Evolutionary conservation across 1,140 invertebrate species (phyloP).

Genomic region (Mylabris phalerata): DNA sequence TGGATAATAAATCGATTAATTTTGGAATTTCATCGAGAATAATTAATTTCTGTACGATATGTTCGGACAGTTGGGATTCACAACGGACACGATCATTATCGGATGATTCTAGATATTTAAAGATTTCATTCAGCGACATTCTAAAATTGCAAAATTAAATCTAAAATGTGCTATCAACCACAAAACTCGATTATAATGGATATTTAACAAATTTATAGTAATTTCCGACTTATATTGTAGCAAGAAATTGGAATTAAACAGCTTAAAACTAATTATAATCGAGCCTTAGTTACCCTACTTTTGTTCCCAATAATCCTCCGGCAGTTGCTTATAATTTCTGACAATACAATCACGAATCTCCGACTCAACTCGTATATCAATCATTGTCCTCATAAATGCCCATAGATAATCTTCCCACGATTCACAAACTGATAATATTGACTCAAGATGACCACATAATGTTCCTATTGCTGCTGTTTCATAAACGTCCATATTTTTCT

Average conservation of each 20-base stretch:
- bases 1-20: slow-evolving; percentile 55
- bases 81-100: slow-evolving; percentile 46
- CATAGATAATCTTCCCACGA: slow-evolving; percentile 88
- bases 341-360: slow-evolving; percentile 46
- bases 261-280: too few species aligned
- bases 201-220: slow-evolving; percentile 2
- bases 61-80: slow-evolving; percentile 53
- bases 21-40: slow-evolving; percentile 64
- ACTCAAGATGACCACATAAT: slow-evolving; percentile 76
- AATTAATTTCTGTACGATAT: slow-evolving; percentile 69
- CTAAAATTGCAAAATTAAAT: slow-evolving; percentile 34
- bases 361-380: slow-evolving; percentile 79
- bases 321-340: slow-evolving; percentile 54
- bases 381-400: slow-evolving; percentile 75
- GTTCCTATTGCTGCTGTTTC: slow-evolving; percentile 35
- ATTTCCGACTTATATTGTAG: background rate
- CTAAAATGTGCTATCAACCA: too few species aligned
- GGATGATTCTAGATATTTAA: slow-evolving; percentile 54
- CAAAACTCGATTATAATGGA: too few species aligned
- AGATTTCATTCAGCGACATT: slow-evolving; percentile 65
- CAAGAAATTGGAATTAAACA: too few species aligned
- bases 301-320: slow-evolving; percentile 71
- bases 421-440: slow-evolving; percentile 63
- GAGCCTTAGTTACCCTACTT: slow-evolving; percentile 41
- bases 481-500: slow-evolving; percentile 29